Evolutionary conservation across 2,113 vertebrate species (phyloP), one percentile per base, ranked within the genome.

Genomic region (Pseudolaguvia tuberculata): DNA sequence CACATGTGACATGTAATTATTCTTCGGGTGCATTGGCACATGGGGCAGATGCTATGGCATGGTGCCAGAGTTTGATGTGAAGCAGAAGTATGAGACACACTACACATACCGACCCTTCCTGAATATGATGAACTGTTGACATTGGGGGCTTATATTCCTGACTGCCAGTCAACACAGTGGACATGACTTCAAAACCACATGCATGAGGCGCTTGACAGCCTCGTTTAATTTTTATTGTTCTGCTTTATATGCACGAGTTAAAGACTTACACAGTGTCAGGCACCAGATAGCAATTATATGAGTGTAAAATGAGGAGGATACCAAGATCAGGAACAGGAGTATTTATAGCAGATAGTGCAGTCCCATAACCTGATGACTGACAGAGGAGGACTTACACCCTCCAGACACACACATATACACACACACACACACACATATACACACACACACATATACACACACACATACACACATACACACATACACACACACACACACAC

Each of bases 301-400:
- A 84, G 79, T 84, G 84, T 86, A 88, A 88, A 88, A 81, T 39
- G 77, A 88, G 83, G 76, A 81, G 82, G 83, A 77, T 78, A 85
- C 78, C 82, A 84, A 84, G 80, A 73, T 79, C 82, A 25, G 73
- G 67, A 70, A 72, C 42, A 20, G 47, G 15, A 68, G 84, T 90
- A 88, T 89, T 89, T 91, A 77, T 78, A 84, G 84, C 77, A 55
- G 21, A 76, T 77, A 83, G 83, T 76, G 55, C 21, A 80, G 47
- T 50, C 42, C 81, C 70, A 81, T 75, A 48, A 82, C 75, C 51
- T 55, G 6, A 76, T 82, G 77, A 73, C 77, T 58, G 77, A 50
- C 48, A 51, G 50, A 27, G 61, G 7, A 52, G 23, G 56, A 25
- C 59, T 65, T 23, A 42, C 48, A 63, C 14, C 15, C 12, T 17